Evolutionary conservation across 2,113 vertebrate species (phyloP), one percentile per base, ranked within the genome.

Genomic region (Myrmecobius fasciatus): DNA sequence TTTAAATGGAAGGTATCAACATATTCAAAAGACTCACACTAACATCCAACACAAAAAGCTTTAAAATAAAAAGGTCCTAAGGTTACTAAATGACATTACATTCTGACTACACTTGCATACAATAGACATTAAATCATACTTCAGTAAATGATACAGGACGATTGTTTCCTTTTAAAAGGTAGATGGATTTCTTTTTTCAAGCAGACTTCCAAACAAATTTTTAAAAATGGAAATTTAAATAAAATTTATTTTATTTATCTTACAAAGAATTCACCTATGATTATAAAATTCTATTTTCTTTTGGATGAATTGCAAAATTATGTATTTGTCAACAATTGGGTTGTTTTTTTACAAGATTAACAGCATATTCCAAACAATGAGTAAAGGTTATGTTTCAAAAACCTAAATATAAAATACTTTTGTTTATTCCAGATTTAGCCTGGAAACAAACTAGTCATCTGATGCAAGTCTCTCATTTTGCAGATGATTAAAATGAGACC

Each of bases 1-100:
- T 92, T 91, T 90, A 93, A 94, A 92, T 91, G n/a, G 53, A 91
- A 94, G 91, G 53, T 26, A 94, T 25, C 48, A 92, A n/a, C 67
- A 83, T 43, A 83, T 20, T 83, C 36, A 43, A n/a, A 83, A 83
- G 67, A 83, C 36, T 22, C 67, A 43, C 24, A 26, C 88, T 51
- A 93, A 53, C 83, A 93, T 83, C 53, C 46, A 94, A 90, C 8
- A 90, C 25, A 94, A 3, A 93, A 6, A 94, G 56, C 31, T n/a
- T 83, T 43, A 43, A 83, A 83, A 83, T 43, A 83, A 43, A 43
- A 83, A 83, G 67, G 67, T 43, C 36, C 67, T 43, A 83, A n/a
- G n/a, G 14, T 83, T 83, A 83, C 36, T 83, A 83, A 75, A 75
- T 43, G 7, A 22, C 43, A n/a, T 83, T n/a, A 75, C 60, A 75